Conservation (phyloP, 2,888 invertebrate genomes). For the Cylloceria caligata region DNA sequence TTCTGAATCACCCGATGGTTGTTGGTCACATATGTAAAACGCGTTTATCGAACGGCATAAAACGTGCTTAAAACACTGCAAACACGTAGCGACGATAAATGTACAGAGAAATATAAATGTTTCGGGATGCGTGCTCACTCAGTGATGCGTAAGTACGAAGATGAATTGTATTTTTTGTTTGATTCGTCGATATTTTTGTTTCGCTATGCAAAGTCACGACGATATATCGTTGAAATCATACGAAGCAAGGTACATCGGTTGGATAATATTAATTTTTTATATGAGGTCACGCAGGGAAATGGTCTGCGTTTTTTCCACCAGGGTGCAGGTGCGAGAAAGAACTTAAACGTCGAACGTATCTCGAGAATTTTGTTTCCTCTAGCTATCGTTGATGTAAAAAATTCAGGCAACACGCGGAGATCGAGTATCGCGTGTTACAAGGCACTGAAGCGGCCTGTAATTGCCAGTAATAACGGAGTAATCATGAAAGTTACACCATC, state of each 20-base stretch:
- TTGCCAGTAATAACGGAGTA: slow-evolving; percentile 76
- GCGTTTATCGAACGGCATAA: slow-evolving; percentile 63
- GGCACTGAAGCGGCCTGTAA: slow-evolving; percentile 72
- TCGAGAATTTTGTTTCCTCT: not conserved
- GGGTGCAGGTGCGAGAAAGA: slow-evolving; percentile 12
- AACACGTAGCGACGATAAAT: slow-evolving; percentile 67
- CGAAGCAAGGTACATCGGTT: not conserved
- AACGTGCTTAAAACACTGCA: slow-evolving; percentile 69
- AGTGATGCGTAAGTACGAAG: slow-evolving; percentile 46
- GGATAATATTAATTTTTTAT: not conserved
- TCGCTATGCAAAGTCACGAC: slow-evolving; percentile 25
- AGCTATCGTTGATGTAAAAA: slow-evolving; percentile 50
- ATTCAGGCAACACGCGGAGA: slow-evolving; percentile 60
- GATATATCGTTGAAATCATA: slow-evolving; percentile 3
- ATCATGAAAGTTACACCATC: slow-evolving; percentile 76
- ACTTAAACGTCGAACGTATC: not conserved
- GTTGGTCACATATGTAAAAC: slow-evolving; percentile 37
- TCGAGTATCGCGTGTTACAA: slow-evolving; percentile 74
- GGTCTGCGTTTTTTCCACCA: not conserved
- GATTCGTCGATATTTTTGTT: slow-evolving; percentile 14
- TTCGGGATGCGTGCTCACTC: slow-evolving; percentile 32
- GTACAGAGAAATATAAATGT: slow-evolving; percentile 62
- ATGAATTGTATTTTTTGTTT: slow-evolving; percentile 49
- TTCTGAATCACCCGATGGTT: slow-evolving; percentile 25
- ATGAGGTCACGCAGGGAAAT: not conserved